These are phyloP conservation scores for Caenorhabditis japonica DNA, from an alignment of 2,888 invertebrate species.

Conservation along the genomic window DNA sequence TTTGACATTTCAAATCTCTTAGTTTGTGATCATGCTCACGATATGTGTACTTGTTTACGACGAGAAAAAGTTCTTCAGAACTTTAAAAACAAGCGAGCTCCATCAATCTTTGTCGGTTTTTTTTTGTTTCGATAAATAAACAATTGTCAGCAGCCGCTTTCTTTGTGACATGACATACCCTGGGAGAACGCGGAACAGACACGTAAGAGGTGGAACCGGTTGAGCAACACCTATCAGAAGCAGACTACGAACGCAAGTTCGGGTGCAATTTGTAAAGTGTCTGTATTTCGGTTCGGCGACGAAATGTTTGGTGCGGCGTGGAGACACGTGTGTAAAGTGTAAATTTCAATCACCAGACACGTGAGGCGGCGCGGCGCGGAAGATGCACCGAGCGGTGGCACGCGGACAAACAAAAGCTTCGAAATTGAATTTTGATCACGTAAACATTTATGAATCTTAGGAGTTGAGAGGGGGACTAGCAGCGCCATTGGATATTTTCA, in stretches of 20 bases:
- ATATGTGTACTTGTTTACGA: too few relatives aligned
- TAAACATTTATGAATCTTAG: constrained; percentile 26
- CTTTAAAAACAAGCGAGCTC: too few relatives aligned
- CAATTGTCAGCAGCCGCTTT: neutral
- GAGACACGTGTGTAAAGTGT: constrained; percentile 36
- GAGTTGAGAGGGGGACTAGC: constrained; percentile 15
- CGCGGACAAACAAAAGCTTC: constrained; percentile 36
- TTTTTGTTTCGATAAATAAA: neutral
- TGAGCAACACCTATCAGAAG: too few relatives aligned
- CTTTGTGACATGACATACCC: neutral
- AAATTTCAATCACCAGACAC: constrained; percentile 35
- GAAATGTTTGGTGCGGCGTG: too few relatives aligned
- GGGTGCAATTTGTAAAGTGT: constrained; percentile 38
- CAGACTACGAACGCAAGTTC: neutral
- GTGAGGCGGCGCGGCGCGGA: constrained; percentile 1
- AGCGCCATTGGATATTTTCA: too few relatives aligned
- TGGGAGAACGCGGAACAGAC: constrained; percentile 1
- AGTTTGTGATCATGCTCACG: too few relatives aligned
- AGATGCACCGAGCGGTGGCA: too few relatives aligned
- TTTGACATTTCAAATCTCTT: too few relatives aligned
- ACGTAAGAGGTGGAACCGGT: constrained; percentile 9
- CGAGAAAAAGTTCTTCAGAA: too few relatives aligned
- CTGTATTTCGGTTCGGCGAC: constrained; percentile 16
- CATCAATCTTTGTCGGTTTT: constrained; percentile 1
- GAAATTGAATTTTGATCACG: constrained; percentile 43